A percentile compares a stretch with the other conserved stretches of the same genome.
phyloP scores from a whole-genome alignment of 2,888 invertebrate genomes.

The Drosophila ezoana region DNA sequence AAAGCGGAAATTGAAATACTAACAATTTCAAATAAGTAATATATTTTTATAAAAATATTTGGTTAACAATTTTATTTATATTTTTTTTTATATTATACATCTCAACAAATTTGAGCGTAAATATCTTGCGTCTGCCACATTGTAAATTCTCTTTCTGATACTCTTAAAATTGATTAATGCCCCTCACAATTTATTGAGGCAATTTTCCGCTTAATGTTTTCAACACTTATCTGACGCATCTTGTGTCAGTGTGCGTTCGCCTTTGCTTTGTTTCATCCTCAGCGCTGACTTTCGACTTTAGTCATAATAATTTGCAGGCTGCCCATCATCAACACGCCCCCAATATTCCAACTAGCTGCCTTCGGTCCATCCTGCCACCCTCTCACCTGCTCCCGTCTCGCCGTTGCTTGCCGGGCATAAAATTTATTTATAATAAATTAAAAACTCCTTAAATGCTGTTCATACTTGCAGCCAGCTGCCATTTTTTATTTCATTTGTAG shows the following conservation, averaged over 20 bases:
- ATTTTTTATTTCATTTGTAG: constrained; percentile 69
- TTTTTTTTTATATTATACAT: no score
- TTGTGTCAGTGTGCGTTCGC: constrained; percentile 36
- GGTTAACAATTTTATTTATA: no score
- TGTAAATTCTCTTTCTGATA: no score
- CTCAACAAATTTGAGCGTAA: no score
- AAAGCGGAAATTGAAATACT: neutral
- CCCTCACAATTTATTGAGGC: neutral
- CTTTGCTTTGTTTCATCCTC: constrained; percentile 12
- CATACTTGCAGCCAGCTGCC: constrained; percentile 49
- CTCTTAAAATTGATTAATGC: no score
- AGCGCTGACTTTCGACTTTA: constrained; percentile 31
- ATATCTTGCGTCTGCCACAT: no score
- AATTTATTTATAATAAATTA: constrained; percentile 83
- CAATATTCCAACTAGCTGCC: constrained; percentile 46
- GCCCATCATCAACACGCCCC: constrained; percentile 77
- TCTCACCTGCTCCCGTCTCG: constrained; percentile 3
- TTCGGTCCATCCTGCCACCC: constrained; percentile 1
- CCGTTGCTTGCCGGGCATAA: constrained; percentile 40
- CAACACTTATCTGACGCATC: constrained; percentile 3
- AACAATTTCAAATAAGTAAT: neutral
- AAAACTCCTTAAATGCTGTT: constrained; percentile 83
- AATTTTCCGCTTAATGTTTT: neutral
- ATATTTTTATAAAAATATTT: neutral
- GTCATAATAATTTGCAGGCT: constrained; percentile 70